Evolutionary conservation across 2,113 vertebrate genomes (phyloP), one percentile per base, ranked within the genome.

Genomic region (Deroptyus accipitrinus): DNA sequence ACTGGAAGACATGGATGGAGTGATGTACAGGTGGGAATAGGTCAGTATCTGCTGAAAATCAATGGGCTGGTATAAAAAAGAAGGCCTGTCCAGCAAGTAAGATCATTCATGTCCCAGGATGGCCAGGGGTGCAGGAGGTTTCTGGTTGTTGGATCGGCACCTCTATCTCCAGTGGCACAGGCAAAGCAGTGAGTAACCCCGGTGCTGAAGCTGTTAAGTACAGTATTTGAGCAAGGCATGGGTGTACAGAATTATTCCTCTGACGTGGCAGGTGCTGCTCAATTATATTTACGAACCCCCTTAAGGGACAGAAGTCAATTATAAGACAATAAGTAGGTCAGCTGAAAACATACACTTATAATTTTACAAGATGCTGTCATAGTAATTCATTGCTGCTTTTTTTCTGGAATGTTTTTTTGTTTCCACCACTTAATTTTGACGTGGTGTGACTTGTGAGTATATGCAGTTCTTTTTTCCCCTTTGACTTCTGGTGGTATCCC

Each of bases 261-360:
- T 88, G 78, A 23, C 81, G 72, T 97, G 97, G 76, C 97, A 96
- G 97, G 97, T 97, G 97, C 96, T 92, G 90, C 96, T 98, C 97
- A 85, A 84, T 97, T 98, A 97, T 97, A 96, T 95, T 88, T 81
- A 95, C 94, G 82, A 92, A 49, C 13, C 95, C 97, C 97, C 98
- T 97, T 72, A 91, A 97, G 97, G 98, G 94, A 97, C 95, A 94
- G 92, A 92, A 98, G 97, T 96, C 98, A 98, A 98, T 98, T 98
- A 94, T 76, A 90, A 86, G 92, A 51, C 86, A 92, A 78, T 73
- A 98, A 98, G 93, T 98, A 98, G 98, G 98, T 97, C 98, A 97
- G 89, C 89, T 83, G 94, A 83, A 96, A 88, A 93, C 95, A 24
- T 70, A 81, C 61, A 91, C 91, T 75, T 76, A 55, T 75, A 78